Percentiles rank a stretch among this genome's conserved stretches.
phyloP scores from a whole-genome alignment of 1,140 invertebrate species.

The Cyrtorhinus lividipennis region DNA sequence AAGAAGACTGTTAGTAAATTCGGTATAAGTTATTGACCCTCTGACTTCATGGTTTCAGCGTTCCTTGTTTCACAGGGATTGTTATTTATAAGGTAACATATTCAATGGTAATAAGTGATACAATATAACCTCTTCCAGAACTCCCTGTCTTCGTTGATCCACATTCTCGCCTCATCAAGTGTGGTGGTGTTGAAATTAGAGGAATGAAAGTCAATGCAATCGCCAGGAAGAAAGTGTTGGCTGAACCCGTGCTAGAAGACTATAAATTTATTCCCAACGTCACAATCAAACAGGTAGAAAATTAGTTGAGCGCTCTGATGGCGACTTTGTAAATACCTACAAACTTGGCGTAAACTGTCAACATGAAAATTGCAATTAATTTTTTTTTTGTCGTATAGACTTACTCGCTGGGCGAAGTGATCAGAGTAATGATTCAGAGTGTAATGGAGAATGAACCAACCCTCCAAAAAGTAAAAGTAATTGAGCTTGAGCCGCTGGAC shows the following conservation, averaged over 20 bases:
- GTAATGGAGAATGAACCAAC: slow-evolving; percentile 58
- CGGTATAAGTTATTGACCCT: no score
- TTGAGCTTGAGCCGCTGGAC: slow-evolving; percentile 44
- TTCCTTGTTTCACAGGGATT: no score
- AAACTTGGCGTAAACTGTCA: no score
- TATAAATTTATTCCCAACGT: slow-evolving; percentile 60
- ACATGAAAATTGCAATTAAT: no score
- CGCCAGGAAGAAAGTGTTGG: slow-evolving; percentile 43
- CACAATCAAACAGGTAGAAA: slow-evolving; percentile 25
- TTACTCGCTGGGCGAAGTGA: slow-evolving; percentile 25
- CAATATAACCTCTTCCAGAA: slow-evolving; percentile 23
- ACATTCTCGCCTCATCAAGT: slow-evolving; percentile 33
- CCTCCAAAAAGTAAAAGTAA: slow-evolving; percentile 40
- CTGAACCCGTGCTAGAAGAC: slow-evolving; percentile 52
- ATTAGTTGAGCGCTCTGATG: no score
- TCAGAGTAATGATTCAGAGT: slow-evolving; percentile 49
- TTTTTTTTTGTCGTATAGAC: no score
- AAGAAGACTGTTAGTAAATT: no score
- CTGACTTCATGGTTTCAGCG: no score
- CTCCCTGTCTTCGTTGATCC: slow-evolving; percentile 25
- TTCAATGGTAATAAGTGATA: no score
- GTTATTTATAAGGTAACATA: no score
- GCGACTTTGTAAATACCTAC: no score
- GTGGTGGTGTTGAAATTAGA: slow-evolving; percentile 69
- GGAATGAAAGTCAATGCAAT: slow-evolving; percentile 70